Conservation (phyloP, 2,797 vertebrate genomes). For the Gymnopithys bicolor region DNA sequence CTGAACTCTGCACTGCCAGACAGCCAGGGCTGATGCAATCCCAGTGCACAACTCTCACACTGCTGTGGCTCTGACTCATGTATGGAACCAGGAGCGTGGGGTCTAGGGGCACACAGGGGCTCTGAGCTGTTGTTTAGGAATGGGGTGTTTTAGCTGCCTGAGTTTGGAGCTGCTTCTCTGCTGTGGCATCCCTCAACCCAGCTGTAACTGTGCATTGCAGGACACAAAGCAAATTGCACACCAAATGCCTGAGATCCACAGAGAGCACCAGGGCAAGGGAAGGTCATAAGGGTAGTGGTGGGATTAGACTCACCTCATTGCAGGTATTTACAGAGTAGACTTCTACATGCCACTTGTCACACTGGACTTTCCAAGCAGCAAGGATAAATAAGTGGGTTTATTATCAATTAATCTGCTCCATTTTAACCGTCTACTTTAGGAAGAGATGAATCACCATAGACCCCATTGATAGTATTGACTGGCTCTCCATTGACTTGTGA, state of each 20-base stretch:
- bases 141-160: not conserved
- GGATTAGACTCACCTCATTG: not conserved
- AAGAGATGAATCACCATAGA: not conserved
- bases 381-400: not conserved
- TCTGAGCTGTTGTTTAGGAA: not conserved
- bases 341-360: not conserved
- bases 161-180: not conserved
- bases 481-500: not conserved
- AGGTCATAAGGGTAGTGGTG: rapidly evolving
- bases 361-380: not conserved
- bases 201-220: rapidly evolving
- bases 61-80: not conserved
- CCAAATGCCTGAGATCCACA: not conserved
- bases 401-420: constrained; percentile 31
- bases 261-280: not conserved
- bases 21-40: not conserved
- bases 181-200: not conserved
- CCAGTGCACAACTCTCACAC: not conserved
- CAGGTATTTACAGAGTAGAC: not conserved
- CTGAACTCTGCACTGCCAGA: not conserved
- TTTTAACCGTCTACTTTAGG: constrained; percentile 28
- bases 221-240: not conserved
- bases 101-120: not conserved
- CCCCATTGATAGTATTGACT: constrained; percentile 29
- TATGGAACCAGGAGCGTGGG: rapidly evolving